These are phyloP conservation scores for Cyprinodon diabolis DNA, from an alignment of 2,797 vertebrate species.

Conservation along the genomic window DNA sequence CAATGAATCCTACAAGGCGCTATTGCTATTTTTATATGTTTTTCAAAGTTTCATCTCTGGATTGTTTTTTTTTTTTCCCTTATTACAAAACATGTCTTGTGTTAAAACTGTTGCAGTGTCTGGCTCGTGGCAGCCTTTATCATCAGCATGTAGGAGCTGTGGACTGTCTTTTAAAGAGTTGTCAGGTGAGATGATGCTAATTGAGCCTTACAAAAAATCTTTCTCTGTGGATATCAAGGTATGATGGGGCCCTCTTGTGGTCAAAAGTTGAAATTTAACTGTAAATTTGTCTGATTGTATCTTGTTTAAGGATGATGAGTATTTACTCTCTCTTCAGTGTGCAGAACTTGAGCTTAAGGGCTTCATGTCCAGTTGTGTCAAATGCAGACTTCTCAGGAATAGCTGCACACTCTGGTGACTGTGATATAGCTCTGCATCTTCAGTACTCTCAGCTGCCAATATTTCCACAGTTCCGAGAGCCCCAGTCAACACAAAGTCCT, in stretches of 20 bases:
- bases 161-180: conserved; percentile 21
- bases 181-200: conserved; percentile 34
- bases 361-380: conserved; percentile 37
- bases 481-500: background rate
- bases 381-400: conserved; percentile 5
- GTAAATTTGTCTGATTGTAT: background rate
- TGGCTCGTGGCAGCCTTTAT: conserved; percentile 38
- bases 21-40: too few relatives aligned
- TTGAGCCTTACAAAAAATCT: conserved; percentile 31
- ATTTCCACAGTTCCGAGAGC: conserved; percentile 16
- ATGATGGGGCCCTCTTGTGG: conserved; percentile 35
- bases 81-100: background rate
- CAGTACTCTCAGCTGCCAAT: conserved; percentile 17
- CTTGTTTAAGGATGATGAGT: conserved; percentile 39
- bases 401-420: conserved; percentile 8
- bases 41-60: too few relatives aligned
- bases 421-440: conserved; percentile 4
- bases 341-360: conserved; percentile 36
- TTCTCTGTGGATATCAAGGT: conserved; percentile 36
- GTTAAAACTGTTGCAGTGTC: conserved; percentile 31
- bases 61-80: too few relatives aligned
- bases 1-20: background rate
- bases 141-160: conserved; percentile 19
- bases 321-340: conserved; percentile 39
- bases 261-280: conserved; percentile 9